Evolutionary conservation across 1,140 invertebrate species (phyloP).

Genomic region (Drosophila nikananu): DNA sequence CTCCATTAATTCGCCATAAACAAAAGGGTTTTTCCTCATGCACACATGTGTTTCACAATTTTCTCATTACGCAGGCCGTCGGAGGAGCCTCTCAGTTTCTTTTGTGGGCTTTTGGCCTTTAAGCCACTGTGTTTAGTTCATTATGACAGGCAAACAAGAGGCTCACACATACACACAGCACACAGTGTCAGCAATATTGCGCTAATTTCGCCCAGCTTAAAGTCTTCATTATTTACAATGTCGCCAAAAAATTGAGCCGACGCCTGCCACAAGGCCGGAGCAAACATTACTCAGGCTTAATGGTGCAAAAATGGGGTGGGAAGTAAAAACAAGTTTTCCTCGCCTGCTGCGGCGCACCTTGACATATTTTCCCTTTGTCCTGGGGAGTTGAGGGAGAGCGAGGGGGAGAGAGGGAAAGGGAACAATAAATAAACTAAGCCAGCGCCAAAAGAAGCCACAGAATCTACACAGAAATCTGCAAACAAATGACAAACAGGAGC

Average conservation of each 20-base stretch:
- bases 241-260: conserved; percentile 69
- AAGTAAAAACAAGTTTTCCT: conserved; percentile 41
- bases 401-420: background rate
- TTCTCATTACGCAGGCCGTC: conserved; percentile 14
- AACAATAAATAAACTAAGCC: conserved; percentile 82
- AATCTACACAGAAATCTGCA: conserved; percentile 82
- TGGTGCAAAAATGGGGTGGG: conserved; percentile 19
- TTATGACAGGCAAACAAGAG: conserved; percentile 56
- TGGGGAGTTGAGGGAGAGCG: background rate
- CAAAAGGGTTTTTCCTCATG: conserved; percentile 14
- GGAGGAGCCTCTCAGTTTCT: conserved; percentile 7
- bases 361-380: conserved; percentile 61
- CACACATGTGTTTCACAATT: conserved; percentile 34
- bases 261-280: conserved; percentile 64
- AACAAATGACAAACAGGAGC: conserved; percentile 81
- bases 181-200: conserved; percentile 37
- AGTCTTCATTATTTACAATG: conserved; percentile 83
- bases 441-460: conserved; percentile 77
- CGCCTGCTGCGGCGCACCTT: conserved; percentile 71
- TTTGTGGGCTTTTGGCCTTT: conserved; percentile 17
- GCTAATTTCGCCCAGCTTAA: conserved; percentile 78
- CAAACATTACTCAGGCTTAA: conserved; percentile 80
- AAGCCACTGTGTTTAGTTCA: conserved; percentile 68
- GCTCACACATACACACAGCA: background rate
- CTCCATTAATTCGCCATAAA: conserved; percentile 42